phyloP scores from a whole-genome alignment of 2,113 vertebrate genomes.

The Phainopepla nitens region DNA sequence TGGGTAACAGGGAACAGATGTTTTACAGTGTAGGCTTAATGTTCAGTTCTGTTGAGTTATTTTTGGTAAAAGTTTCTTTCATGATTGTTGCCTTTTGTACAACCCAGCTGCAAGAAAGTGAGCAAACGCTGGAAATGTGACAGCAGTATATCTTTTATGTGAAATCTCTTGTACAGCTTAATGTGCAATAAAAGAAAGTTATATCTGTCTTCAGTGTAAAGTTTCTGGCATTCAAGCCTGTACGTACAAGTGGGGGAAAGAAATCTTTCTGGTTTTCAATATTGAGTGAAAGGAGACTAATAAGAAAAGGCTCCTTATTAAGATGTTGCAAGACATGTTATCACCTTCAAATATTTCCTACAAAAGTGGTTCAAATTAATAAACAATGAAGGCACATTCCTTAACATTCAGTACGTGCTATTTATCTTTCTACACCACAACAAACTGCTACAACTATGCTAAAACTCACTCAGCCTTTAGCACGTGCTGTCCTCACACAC shows the following conservation, averaged over 20 bases:
- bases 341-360: slow-evolving; percentile 64
- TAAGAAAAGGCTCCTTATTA: slow-evolving; percentile 29
- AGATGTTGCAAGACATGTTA: slow-evolving; percentile 57
- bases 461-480: background rate
- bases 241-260: slow-evolving; percentile 62
- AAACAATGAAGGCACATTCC: slow-evolving; percentile 52
- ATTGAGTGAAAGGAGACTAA: slow-evolving; percentile 61
- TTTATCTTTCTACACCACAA: slow-evolving; percentile 32
- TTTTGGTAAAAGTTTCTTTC: slow-evolving; percentile 74
- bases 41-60: slow-evolving; percentile 62
- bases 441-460: background rate
- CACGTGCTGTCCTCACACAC: background rate
- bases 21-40: slow-evolving; percentile 73
- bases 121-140: slow-evolving; percentile 78
- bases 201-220: slow-evolving; percentile 84
- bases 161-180: slow-evolving; percentile 84
- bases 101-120: slow-evolving; percentile 75
- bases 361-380: slow-evolving; percentile 34
- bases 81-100: slow-evolving; percentile 79
- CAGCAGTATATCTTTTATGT: slow-evolving; percentile 80
- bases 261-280: slow-evolving; percentile 57
- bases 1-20: slow-evolving; percentile 73
- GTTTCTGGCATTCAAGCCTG: slow-evolving; percentile 76
- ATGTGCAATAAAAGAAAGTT: slow-evolving; percentile 86
- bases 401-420: slow-evolving; percentile 20